Conservation (phyloP, 2,797 vertebrate genomes). For the Pempheris klunzingeri region DNA sequence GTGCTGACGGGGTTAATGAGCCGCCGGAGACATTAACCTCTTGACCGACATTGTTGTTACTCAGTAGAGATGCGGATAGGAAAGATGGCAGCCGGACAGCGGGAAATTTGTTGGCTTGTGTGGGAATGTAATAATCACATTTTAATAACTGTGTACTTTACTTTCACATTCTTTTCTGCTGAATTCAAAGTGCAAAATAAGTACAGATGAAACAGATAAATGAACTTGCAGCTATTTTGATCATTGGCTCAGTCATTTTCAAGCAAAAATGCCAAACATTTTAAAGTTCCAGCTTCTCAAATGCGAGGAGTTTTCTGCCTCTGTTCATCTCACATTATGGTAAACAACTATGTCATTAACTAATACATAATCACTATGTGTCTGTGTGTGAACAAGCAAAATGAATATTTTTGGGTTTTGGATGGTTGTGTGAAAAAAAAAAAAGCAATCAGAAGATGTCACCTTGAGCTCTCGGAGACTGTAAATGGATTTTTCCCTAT, state of each 20-base stretch:
- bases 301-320: background rate
- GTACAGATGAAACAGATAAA: background rate
- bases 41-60: background rate
- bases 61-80: background rate
- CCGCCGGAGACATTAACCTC: constrained; percentile 12
- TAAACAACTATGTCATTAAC: too few species aligned
- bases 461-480: background rate
- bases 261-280: background rate
- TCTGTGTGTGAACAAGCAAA: background rate
- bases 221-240: background rate
- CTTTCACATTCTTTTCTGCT: background rate
- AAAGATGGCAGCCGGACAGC: background rate
- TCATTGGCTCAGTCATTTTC: background rate
- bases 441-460: background rate
- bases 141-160: background rate
- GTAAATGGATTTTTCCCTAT: background rate
- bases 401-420: background rate
- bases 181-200: background rate
- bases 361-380: too few species aligned
- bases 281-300: background rate
- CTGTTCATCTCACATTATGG: background rate
- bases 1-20: background rate
- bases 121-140: background rate
- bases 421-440: background rate
- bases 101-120: background rate